Evolutionary conservation across 2,113 vertebrate genomes (phyloP), one percentile per base, ranked within the genome.

Genomic region (Tenebrosternarchus preto): DNA sequence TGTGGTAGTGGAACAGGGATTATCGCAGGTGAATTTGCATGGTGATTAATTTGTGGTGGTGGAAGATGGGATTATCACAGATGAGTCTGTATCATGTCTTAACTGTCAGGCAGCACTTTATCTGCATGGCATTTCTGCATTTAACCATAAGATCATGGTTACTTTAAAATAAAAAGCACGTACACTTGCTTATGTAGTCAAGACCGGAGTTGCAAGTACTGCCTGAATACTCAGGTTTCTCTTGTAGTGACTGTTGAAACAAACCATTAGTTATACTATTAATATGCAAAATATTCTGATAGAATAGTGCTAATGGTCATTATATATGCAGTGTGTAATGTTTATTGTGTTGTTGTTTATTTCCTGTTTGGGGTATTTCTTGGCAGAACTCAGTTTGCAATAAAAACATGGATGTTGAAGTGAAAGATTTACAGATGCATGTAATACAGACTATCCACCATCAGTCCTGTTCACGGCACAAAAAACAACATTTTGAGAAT

Each of bases 1-100:
- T 68, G 20, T 81, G 24, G 83, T 88, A 79, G 74, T 84, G 75
- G 84, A 84, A 50, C 83, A 85, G 60, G 77, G 60, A 20, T 63
- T 87, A 31, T 63, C 57, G 63, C 80, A 87, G 83, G 85, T 86
- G 84, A 85, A 73, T 69, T 36, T 64, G 78, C 59, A 82, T 68
- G 70, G 25, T 64, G 67, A 24, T 5, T 80, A 73, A 24, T 24
- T 85, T 43, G 11, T 43, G 39, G 39, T 7, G 11, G 39, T 43
- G 39, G 39, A n/a, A 43, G 39, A 43, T 4, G 6, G 39, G 39
- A 43, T 43, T 43, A 43, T 43, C 11, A 9, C 6, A 43, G 39
- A 9, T 43, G 39, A 43, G 11, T 43, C 2, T 43, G 39, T 9
- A 43, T 43, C 6, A 9, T 43, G 6, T 43, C 39, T 43, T 43